Evolutionary conservation across 2,797 vertebrate genomes (phyloP).

Genomic region (Notolabrus celidotus): DNA sequence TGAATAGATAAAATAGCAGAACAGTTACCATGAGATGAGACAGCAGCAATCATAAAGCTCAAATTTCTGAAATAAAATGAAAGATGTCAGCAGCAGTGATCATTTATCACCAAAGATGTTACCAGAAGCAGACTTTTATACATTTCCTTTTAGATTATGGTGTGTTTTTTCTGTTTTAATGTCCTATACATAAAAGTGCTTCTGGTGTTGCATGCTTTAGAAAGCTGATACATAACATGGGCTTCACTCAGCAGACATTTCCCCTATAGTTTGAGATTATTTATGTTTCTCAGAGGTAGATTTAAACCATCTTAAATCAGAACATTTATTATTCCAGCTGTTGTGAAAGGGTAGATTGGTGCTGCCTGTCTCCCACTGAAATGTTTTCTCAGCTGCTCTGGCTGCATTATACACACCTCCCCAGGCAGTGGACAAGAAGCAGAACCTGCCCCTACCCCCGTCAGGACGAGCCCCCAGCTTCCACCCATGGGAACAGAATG

Average conservation of each 20-base stretch:
- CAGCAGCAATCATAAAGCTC: slow-evolving; percentile 4
- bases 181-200: slow-evolving; percentile 20
- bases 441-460: slow-evolving; percentile 40
- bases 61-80: slow-evolving; percentile 21
- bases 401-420: slow-evolving; percentile 58
- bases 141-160: slow-evolving; percentile 9
- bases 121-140: slow-evolving; percentile 31
- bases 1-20: slow-evolving; percentile 7
- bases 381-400: slow-evolving; percentile 81
- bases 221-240: slow-evolving; percentile 36
- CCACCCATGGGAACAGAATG: slow-evolving; percentile 49
- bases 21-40: slow-evolving; percentile 17
- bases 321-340: slow-evolving; percentile 81
- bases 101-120: slow-evolving; percentile 13
- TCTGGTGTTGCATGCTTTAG: slow-evolving; percentile 53
- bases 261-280: slow-evolving; percentile 48
- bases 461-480: slow-evolving; percentile 52
- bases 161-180: slow-evolving; percentile 13
- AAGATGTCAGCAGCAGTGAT: slow-evolving; percentile 1
- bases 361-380: slow-evolving; percentile 64
- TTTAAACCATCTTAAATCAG: slow-evolving; percentile 73
- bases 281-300: slow-evolving; percentile 60
- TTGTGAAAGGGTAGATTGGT: slow-evolving; percentile 55
- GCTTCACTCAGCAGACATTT: slow-evolving; percentile 35
- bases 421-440: slow-evolving; percentile 63